phyloP scores from a whole-genome alignment of 2,888 invertebrate genomes.

The Nymphalis c-album region DNA sequence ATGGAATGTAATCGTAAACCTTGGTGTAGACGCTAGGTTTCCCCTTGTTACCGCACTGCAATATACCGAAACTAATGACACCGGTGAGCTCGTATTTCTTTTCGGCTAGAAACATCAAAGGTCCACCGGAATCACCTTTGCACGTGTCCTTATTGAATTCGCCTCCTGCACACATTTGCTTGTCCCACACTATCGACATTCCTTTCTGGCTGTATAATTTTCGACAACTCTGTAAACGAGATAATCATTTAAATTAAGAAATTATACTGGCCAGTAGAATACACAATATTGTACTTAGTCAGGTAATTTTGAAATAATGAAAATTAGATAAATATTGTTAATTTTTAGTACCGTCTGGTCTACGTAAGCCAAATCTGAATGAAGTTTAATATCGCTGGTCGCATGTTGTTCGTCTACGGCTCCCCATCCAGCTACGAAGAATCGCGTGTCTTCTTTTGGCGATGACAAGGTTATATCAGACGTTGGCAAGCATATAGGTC shows the following conservation, averaged over 20 bases:
- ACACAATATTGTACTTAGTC: too few relatives aligned
- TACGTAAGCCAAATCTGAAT: slow-evolving; percentile 48
- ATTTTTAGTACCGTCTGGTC: slow-evolving; percentile 40
- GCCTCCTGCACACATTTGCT: slow-evolving; percentile 82
- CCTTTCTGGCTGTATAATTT: slow-evolving; percentile 19
- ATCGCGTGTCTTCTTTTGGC: slow-evolving; percentile 34
- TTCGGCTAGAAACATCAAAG: slow-evolving; percentile 72
- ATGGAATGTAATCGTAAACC: slow-evolving; percentile 78
- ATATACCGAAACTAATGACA: slow-evolving; percentile 82
- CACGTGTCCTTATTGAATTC: slow-evolving; percentile 79
- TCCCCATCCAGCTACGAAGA: slow-evolving; percentile 78
- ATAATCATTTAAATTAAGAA: not conserved
- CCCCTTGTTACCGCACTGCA: slow-evolving; percentile 79
- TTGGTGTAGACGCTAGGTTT: slow-evolving; percentile 85
- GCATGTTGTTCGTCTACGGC: slow-evolving; percentile 56
- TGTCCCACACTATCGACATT: slow-evolving; percentile 40
- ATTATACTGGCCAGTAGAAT: too few relatives aligned
- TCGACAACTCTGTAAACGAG: slow-evolving; percentile 36
- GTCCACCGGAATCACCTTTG: slow-evolving; percentile 84
- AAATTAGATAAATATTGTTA: not conserved
- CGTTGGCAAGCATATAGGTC: slow-evolving; percentile 64
- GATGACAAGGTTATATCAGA: slow-evolving; percentile 46
- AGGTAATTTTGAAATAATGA: too few relatives aligned
- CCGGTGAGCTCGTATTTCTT: slow-evolving; percentile 63
- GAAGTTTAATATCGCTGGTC: slow-evolving; percentile 52